These are phyloP conservation scores for Ctenomys sociabilis DNA, from an alignment of 2,113 vertebrate species.

Conservation along the genomic window DNA sequence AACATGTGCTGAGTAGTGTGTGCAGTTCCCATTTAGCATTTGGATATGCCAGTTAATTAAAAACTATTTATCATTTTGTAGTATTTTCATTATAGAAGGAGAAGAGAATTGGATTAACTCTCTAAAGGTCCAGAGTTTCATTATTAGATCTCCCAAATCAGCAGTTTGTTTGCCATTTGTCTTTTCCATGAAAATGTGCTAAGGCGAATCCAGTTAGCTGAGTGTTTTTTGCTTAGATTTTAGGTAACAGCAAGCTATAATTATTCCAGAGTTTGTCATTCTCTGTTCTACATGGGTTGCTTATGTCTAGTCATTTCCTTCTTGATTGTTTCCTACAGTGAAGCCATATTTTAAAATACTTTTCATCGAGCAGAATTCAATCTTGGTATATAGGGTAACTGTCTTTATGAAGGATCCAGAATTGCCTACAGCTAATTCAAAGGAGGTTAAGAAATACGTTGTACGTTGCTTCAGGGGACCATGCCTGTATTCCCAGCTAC, in stretches of 20 bases:
- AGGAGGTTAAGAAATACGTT: background rate
- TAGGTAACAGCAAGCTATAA: conserved; percentile 17
- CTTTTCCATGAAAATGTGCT: conserved; percentile 17
- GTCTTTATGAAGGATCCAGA: background rate
- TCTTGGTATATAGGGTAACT: background rate
- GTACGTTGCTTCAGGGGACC: background rate
- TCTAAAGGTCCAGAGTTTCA: background rate
- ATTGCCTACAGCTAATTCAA: background rate
- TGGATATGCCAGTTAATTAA: conserved; percentile 39
- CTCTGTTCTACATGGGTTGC: background rate
- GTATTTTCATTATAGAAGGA: conserved; percentile 56
- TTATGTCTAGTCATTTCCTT: conserved; percentile 4
- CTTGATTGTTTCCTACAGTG: background rate
- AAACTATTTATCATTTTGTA: conserved; percentile 52
- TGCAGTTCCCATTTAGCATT: conserved; percentile 24
- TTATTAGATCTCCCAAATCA: conserved; percentile 58
- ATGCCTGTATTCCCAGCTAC: background rate
- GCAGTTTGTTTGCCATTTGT: conserved; percentile 15
- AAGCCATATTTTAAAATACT: conserved; percentile 8
- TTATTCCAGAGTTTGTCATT: conserved; percentile 34
- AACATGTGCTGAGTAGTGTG: background rate
- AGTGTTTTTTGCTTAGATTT: conserved; percentile 53
- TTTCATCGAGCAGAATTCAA: conserved; percentile 44
- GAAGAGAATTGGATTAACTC: conserved; percentile 11
- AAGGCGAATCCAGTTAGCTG: background rate